These are phyloP conservation scores for Lerema accius DNA, from an alignment of 1,140 invertebrate genomes.

Conservation along the genomic window DNA sequence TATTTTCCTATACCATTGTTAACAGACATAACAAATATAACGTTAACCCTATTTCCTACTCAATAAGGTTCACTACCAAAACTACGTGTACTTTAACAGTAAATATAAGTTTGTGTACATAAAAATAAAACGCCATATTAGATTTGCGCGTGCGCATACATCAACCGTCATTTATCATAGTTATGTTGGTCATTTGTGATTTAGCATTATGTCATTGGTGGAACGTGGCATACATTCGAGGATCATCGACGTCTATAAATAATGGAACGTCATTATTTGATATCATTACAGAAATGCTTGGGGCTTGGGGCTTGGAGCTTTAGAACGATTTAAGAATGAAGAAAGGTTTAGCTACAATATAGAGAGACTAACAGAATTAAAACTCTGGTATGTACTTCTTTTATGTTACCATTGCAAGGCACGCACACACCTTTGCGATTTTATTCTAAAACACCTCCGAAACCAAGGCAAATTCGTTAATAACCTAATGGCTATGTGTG, in stretches of 20 bases:
- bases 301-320: no score
- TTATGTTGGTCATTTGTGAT: conserved; percentile 49
- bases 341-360: no score
- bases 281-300: conserved; percentile 12
- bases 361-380: no score
- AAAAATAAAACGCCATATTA: conserved; percentile 45
- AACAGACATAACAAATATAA: neutral
- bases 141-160: conserved; percentile 47
- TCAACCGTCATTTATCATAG: conserved; percentile 44
- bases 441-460: no score
- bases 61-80: conserved; percentile 13
- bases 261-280: conserved; percentile 2
- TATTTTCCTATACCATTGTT: conserved; percentile 11
- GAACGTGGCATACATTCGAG: conserved; percentile 35
- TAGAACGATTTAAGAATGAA: neutral
- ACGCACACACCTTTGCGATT: no score
- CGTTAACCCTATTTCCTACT: neutral
- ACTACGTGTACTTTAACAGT: no score
- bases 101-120: conserved; percentile 21
- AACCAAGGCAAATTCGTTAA: no score
- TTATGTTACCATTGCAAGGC: no score
- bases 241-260: conserved; percentile 15
- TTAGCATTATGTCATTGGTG: conserved; percentile 44
- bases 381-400: no score
- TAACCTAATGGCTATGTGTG: no score